Evolutionary conservation across 2,888 invertebrate species (phyloP).

Genomic region (Ophion costatus): DNA sequence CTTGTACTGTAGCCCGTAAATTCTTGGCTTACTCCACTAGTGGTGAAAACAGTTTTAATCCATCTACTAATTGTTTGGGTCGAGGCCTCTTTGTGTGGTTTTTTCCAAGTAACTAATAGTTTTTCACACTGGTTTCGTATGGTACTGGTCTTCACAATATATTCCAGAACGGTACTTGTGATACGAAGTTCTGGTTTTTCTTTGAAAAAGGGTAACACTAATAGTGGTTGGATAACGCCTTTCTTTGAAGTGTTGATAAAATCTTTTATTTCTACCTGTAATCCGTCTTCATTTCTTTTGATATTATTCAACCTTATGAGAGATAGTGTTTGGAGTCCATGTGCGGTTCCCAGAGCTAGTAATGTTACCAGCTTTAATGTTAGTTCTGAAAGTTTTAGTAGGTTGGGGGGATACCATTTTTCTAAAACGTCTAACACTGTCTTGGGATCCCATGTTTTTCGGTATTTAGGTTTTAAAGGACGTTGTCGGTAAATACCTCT

Average conservation of each 20-base stretch:
- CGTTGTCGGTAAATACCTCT: not conserved
- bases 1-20: constrained; percentile 37
- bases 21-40: constrained; percentile 43
- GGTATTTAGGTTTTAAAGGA: not conserved
- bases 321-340: not conserved
- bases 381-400: not conserved
- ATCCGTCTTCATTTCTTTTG: not conserved
- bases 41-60: constrained; percentile 46
- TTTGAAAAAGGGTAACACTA: not conserved
- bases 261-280: not conserved
- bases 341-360: not conserved
- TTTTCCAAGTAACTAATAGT: not conserved
- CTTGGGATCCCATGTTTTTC: not conserved
- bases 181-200: not conserved
- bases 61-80: constrained; percentile 31
- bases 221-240: not conserved
- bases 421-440: not conserved
- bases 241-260: not conserved
- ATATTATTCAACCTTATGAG: not conserved
- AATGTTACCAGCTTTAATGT: not conserved
- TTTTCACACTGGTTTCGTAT: not conserved
- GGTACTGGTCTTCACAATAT: not conserved
- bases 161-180: not conserved
- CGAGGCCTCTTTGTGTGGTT: not conserved
- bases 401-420: not conserved